A percentile compares a stretch with the other conserved stretches of the same genome.
Evolutionary conservation across 2,113 vertebrate genomes (phyloP).

Genomic region (Vulpes ferrilata): DNA sequence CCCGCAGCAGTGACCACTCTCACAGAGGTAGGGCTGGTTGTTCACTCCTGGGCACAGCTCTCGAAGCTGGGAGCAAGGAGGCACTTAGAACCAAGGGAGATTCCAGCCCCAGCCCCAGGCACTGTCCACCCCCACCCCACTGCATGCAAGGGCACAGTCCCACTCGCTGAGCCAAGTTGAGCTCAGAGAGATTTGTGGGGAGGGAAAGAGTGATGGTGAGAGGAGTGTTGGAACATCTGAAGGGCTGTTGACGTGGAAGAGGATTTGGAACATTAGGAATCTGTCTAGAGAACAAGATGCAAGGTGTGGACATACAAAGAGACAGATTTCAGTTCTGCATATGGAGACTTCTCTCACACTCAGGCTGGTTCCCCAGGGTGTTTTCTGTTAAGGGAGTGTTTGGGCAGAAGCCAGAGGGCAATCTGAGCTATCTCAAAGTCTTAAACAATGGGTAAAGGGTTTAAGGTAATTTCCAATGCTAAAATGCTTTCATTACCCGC

Average conservation of each 20-base stretch:
- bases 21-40: constrained; percentile 95
- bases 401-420: background rate
- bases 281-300: constrained; percentile 33
- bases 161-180: constrained; percentile 31
- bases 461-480: constrained; percentile 49
- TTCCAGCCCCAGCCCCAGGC: constrained; percentile 8
- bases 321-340: background rate
- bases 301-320: background rate
- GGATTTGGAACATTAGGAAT: constrained; percentile 43
- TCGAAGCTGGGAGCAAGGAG: constrained; percentile 84
- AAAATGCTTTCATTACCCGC: background rate
- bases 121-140: background rate
- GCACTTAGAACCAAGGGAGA: constrained; percentile 59
- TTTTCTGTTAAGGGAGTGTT: constrained; percentile 47
- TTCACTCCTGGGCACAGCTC: constrained; percentile 94
- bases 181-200: background rate
- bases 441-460: background rate
- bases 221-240: constrained; percentile 21
- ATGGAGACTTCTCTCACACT: background rate
- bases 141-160: constrained; percentile 26
- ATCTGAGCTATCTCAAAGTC: background rate
- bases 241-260: constrained; percentile 9
- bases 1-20: constrained; percentile 97
- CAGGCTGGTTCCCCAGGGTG: background rate
- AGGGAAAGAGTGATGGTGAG: background rate